These are phyloP conservation scores for Ommatoiulus sabulosus DNA, from an alignment of 2,888 invertebrate genomes.

Conservation along the genomic window DNA sequence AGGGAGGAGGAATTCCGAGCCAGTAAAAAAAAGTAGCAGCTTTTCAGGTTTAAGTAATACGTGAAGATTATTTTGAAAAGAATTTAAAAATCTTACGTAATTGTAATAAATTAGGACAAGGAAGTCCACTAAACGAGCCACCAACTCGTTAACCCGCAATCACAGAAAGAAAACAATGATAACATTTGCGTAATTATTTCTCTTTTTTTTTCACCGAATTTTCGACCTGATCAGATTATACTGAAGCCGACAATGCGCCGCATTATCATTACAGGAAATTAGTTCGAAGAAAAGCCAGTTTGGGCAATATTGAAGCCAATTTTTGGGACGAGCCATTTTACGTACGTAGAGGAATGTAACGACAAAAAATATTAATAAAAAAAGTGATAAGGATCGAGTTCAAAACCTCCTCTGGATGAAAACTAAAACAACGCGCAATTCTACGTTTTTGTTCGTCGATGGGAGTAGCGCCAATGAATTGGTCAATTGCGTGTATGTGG, in stretches of 20 bases:
- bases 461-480: background rate
- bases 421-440: background rate
- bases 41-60: background rate
- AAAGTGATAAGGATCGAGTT: constrained; percentile 24
- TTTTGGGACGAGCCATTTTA: background rate
- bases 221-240: constrained; percentile 11
- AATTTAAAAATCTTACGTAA: constrained; percentile 38
- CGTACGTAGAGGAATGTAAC: background rate
- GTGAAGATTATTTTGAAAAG: constrained; percentile 32
- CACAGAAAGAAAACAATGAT: constrained; percentile 38
- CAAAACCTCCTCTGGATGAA: constrained; percentile 32
- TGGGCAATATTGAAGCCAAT: background rate
- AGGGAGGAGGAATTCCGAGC: background rate
- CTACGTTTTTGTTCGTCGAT: background rate
- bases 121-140: constrained; percentile 30
- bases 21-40: background rate
- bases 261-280: constrained; percentile 41
- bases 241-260: constrained; percentile 21
- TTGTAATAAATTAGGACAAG: constrained; percentile 43
- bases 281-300: constrained; percentile 10
- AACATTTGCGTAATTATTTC: constrained; percentile 25
- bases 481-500: background rate
- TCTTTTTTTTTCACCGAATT: background rate
- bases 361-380: constrained; percentile 1
- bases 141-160: constrained; percentile 42